phyloP scores from a whole-genome alignment of 2,888 invertebrate species.

The Auanema freiburgensis region DNA sequence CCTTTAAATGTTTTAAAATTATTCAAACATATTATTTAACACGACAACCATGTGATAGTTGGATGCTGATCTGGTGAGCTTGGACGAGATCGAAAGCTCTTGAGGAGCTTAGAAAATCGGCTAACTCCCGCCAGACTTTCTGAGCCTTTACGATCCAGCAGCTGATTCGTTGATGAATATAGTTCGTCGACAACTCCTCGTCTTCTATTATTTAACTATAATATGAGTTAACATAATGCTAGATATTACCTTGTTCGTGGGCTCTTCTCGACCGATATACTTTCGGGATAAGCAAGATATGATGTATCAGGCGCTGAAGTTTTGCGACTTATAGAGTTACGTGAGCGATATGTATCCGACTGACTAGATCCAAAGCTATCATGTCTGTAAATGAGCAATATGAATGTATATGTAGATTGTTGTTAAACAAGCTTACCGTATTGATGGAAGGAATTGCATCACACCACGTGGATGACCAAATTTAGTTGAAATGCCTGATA shows the following conservation, averaged over 20 bases:
- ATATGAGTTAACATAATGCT: not conserved
- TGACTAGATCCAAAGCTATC: conserved; percentile 5
- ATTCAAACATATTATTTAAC: not conserved
- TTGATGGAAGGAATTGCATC: conserved; percentile 61
- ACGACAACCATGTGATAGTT: conserved; percentile 33
- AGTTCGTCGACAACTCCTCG: conserved; percentile 44
- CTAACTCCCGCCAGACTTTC: conserved; percentile 51
- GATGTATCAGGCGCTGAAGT: conserved; percentile 20
- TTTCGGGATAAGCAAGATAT: conserved; percentile 19
- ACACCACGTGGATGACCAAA: conserved; percentile 58
- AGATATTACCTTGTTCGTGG: conserved; percentile 4
- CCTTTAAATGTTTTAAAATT: conserved; percentile 11
- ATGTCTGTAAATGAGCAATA: not conserved
- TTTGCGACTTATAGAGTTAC: conserved; percentile 11
- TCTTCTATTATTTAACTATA: conserved; percentile 20
- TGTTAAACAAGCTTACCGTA: conserved; percentile 28
- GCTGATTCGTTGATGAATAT: conserved; percentile 25
- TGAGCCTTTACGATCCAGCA: conserved; percentile 42
- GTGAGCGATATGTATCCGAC: not conserved
- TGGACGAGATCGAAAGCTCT: conserved; percentile 44
- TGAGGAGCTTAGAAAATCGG: conserved; percentile 48
- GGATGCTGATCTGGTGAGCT: conserved; percentile 50
- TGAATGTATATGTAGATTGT: conserved; percentile 9
- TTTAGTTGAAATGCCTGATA: conserved; percentile 54
- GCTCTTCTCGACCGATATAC: conserved; percentile 13